These are phyloP conservation scores for Bubo bubo DNA, from an alignment of 2,113 vertebrate genomes.

Conservation along the genomic window DNA sequence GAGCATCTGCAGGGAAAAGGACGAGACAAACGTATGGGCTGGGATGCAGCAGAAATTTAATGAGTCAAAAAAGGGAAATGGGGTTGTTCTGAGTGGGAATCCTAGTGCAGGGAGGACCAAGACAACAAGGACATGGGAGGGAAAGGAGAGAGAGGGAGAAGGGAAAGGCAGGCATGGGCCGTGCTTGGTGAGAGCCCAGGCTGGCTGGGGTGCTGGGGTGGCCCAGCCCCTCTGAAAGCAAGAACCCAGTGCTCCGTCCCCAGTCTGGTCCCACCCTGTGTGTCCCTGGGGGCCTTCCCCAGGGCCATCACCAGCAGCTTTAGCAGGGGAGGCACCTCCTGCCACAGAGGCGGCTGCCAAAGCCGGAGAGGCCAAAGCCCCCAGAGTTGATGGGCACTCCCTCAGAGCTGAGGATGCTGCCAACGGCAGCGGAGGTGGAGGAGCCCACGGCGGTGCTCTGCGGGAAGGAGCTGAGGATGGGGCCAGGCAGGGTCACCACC, in stretches of 20 bases:
- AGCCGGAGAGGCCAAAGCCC: background rate
- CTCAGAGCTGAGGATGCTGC: too few relatives aligned
- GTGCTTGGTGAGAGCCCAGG: background rate
- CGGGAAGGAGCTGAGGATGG: too few relatives aligned
- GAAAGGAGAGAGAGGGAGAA: background rate
- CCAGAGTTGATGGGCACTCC: too few relatives aligned
- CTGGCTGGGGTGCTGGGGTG: background rate
- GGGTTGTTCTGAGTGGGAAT: accelerated
- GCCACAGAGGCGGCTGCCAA: background rate
- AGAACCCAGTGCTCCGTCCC: accelerated
- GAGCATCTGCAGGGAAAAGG: background rate
- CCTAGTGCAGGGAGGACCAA: accelerated
- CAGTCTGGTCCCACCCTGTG: background rate
- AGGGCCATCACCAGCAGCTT: background rate
- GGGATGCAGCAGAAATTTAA: background rate
- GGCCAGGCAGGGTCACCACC: too few relatives aligned
- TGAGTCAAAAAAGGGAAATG: background rate
- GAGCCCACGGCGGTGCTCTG: too few relatives aligned
- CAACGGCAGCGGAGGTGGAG: too few relatives aligned
- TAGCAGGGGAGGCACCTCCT: background rate
- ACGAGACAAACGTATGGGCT: background rate
- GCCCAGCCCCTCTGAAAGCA: background rate
- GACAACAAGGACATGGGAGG: background rate
- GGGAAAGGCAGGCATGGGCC: background rate
- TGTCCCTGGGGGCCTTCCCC: too few relatives aligned